Evolutionary conservation across 2,797 vertebrate species (phyloP).

Genomic region (Brachymystax lenok): DNA sequence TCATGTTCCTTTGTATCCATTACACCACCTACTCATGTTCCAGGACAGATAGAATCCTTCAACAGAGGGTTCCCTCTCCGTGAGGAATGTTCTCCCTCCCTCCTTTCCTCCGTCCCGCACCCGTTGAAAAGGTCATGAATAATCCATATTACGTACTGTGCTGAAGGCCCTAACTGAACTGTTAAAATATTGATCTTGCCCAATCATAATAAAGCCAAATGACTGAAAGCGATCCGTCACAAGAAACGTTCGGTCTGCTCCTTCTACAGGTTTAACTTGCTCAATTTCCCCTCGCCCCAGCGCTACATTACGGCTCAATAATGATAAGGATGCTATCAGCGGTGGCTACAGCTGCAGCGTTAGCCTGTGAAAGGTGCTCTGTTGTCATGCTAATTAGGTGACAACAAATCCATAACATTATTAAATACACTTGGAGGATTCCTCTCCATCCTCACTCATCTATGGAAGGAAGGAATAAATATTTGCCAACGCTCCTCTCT

Average conservation of each 20-base stretch:
- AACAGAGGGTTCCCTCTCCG: slow-evolving; percentile 35
- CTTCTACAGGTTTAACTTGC: slow-evolving; percentile 65
- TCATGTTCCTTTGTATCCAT: slow-evolving; percentile 55
- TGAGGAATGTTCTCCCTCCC: slow-evolving; percentile 30
- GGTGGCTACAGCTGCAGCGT: slow-evolving; percentile 58
- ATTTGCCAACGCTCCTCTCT: slow-evolving; percentile 59
- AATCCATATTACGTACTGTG: slow-evolving; percentile 77
- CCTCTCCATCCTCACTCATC: slow-evolving; percentile 55
- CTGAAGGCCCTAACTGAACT: slow-evolving; percentile 75
- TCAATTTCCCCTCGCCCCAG: slow-evolving; percentile 66
- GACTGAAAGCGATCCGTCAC: slow-evolving; percentile 79
- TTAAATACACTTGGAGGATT: slow-evolving; percentile 75
- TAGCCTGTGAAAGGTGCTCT: slow-evolving; percentile 60
- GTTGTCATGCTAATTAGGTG: slow-evolving; percentile 78
- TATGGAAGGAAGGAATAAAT: slow-evolving; percentile 62
- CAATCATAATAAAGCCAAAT: slow-evolving; percentile 82
- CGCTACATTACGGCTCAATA: slow-evolving; percentile 69
- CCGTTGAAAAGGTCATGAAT: slow-evolving; percentile 75
- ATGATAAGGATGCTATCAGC: slow-evolving; percentile 77
- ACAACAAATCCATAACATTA: slow-evolving; percentile 74
- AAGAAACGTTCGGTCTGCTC: slow-evolving; percentile 42
- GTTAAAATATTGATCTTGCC: slow-evolving; percentile 83
- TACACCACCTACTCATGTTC: slow-evolving; percentile 60
- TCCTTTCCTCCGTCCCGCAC: slow-evolving; percentile 43
- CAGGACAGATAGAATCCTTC: slow-evolving; percentile 33